Base-by-base conservation (phyloP, 2,113 vertebrate genomes). In the Oxyura jamaicensis region DNA sequence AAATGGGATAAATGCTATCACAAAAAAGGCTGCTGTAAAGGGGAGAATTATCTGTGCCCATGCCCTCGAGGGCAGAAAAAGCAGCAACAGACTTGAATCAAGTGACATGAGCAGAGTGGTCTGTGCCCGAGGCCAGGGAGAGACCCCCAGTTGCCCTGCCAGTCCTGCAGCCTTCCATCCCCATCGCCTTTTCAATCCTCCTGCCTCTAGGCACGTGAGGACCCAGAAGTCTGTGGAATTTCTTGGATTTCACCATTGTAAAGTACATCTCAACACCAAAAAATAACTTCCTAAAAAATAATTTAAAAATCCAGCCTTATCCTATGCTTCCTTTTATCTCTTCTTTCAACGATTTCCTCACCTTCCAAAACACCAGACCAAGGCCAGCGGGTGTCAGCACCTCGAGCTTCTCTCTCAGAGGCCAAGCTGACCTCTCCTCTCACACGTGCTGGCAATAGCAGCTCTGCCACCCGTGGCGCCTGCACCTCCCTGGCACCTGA, bases 401-500 rank as follows among this genome's bases (percentile, higher is more conserved):
- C 50, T 60, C 3, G 0, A 8, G 44, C 26, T 73, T 73, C 42
- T 39, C n/a, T 52, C 55, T 69, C 48, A 67, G 41, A 42, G 10
- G 11, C n/a, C 80, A 50, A 29, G n/a, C 39, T 50, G 41, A 28
- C 72, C 26, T 36, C 65, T 31, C 41, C 33, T 67, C 56, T n/a
- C 2, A 8, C 46, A 17, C 20, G 22, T 46, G 5, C 4, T 1
- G 1, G 48, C 31, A 18, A 19, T 0, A 60, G 62, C 67, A 67
- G 21, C 50, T 44, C 69, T 74, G 66, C 39, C 9, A 2, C 42
- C 41, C 29, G 48, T 14, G 18, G 3, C 60, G 17, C 22, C 50
- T 5, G 1, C 31, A 35, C 29, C 52, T 44, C 16, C 31, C 77
- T 29, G 22, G 35, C 41, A 69, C 8, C 41, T 59, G 10, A 23